Base-by-base conservation (phyloP, 1,140 invertebrate species). In the Magallana ariakensis region DNA sequence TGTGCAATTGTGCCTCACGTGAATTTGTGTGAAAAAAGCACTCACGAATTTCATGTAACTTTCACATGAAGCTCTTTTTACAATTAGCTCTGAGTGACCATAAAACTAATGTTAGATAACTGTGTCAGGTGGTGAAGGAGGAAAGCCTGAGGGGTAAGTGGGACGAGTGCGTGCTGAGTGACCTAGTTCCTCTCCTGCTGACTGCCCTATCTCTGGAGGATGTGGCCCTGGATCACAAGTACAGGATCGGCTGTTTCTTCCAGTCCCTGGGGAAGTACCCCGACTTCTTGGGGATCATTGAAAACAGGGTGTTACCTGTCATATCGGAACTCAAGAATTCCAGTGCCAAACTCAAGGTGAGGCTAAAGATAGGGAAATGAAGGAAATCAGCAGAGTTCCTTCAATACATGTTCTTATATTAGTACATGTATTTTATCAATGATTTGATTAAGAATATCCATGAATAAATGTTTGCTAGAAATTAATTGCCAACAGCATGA, bases 201-300 rank as follows among this genome's bases (percentile, higher is more conserved):
- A 60, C 88, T 7, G 75, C 84, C 80, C 86, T 92, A 16, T 85
- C 87, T 46, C 87, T 86, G 53, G 87, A 88, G 15, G 66, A 26
- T 26, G 22, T 83, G 8, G 87, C 89, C 3, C 70, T 90, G 46
- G 91, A 91, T 11, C 87, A 88, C 56, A 92, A 92, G 58, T 92
- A 92, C 75, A 88, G 86, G n/a, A 90, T 89, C 2, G 90, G 90
- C 66, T 91, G 91, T 85, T 82, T 92, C 58, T 88, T 91, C 9
- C 86, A 88, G 16, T 57, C 86, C 16, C 85, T 92, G 13, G 84
- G 90, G 11, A 58, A 84, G 26, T 87, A 87, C 80, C 58, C 83
- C 58, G 84, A 88, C 11, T 89, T 88, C 55, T 80, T 88, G 33
- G 46, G 54, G 55, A 85, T 81, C 33, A 84, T 88, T 10, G 87